A percentile compares a stretch with the other conserved stretches of the same genome.
Conservation (phyloP, 2,888 invertebrate genomes). For the Lasioglossum malachurum region DNA sequence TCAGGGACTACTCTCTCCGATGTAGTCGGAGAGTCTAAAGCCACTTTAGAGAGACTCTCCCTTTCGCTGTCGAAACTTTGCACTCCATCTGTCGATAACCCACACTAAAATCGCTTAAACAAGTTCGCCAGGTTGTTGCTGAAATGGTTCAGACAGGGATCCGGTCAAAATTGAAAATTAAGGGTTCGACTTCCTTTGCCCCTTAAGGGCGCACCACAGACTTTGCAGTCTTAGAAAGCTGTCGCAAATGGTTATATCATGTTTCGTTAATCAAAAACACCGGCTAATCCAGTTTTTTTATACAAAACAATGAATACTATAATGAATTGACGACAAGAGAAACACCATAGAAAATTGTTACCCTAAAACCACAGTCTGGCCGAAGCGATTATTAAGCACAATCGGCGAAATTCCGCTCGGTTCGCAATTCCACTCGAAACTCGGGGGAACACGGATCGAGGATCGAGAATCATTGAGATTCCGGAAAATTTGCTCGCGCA, state of each 20-base stretch:
- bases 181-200: background rate
- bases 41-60: slow-evolving; percentile 32
- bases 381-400: background rate
- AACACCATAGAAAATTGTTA: no score
- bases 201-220: background rate
- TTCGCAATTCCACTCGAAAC: slow-evolving; percentile 1
- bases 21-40: slow-evolving; percentile 40
- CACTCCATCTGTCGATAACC: slow-evolving; percentile 39
- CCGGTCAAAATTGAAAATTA: background rate
- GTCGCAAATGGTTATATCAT: no score
- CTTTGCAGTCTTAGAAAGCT: background rate
- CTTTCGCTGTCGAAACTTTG: slow-evolving; percentile 48
- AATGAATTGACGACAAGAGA: no score
- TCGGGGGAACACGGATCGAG: background rate
- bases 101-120: slow-evolving; percentile 32
- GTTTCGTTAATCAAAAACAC: no score
- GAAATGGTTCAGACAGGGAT: background rate
- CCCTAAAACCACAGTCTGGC: no score
- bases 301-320: no score
- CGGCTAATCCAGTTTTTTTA: no score
- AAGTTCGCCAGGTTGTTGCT: background rate
- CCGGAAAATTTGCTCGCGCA: slow-evolving; percentile 35
- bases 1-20: background rate
- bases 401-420: background rate
- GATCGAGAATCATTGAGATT: slow-evolving; percentile 41